These are phyloP conservation scores for Fregetta grallaria DNA, from an alignment of 2,113 vertebrate species.

Conservation along the genomic window DNA sequence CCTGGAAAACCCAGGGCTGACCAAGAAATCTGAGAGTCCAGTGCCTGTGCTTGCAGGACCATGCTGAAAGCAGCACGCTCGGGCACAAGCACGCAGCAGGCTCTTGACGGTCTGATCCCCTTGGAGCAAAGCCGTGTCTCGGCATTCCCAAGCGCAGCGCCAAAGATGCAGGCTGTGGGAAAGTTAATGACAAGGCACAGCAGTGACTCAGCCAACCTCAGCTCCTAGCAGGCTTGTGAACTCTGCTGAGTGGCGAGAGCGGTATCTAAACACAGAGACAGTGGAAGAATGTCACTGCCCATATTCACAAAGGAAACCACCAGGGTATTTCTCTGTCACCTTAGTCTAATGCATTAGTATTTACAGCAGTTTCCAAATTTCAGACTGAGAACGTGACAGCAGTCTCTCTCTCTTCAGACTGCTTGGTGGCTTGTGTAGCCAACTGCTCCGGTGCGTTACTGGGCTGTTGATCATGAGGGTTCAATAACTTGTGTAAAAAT, in stretches of 20 bases:
- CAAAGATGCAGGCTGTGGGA: not conserved
- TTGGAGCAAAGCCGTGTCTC: not conserved
- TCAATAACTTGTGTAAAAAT: not conserved
- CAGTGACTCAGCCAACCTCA: not conserved
- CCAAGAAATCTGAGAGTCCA: not conserved
- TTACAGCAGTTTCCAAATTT: not conserved
- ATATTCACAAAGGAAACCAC: not conserved
- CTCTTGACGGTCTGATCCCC: not conserved
- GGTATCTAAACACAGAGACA: not conserved
- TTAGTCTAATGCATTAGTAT: not conserved
- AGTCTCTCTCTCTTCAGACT: not conserved
- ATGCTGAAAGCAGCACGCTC: rapidly evolving
- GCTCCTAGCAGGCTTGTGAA: not conserved
- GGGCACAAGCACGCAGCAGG: not conserved
- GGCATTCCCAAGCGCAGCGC: not conserved
- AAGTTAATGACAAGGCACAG: not conserved
- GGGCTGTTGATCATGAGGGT: not conserved
- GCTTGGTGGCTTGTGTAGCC: rapidly evolving
- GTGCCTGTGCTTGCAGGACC: not conserved
- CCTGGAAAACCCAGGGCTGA: not conserved
- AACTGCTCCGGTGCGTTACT: not conserved
- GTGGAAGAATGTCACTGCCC: not conserved
- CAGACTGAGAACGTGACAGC: not conserved
- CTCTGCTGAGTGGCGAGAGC: not conserved
- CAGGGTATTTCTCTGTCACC: not conserved